Percentiles rank a stretch among this genome's conserved stretches.
phyloP scores from a whole-genome alignment of 2,113 vertebrate species.

The Panthera uncia region DNA sequence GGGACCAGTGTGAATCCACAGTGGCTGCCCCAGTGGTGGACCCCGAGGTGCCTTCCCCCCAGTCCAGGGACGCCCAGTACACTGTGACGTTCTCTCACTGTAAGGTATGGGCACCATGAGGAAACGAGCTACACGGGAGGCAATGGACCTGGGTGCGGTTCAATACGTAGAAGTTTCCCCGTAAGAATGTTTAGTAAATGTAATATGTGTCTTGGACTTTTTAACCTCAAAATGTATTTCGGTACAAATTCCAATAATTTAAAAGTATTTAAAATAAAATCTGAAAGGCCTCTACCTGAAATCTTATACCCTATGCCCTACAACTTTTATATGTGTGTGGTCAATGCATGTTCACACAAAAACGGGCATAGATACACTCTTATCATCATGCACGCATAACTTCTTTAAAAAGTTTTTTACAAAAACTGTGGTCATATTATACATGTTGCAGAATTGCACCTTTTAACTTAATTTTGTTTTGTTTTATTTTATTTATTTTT shows the following conservation, averaged over 20 bases:
- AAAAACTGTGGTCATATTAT: neutral
- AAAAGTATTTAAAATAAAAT: slow-evolving; percentile 11
- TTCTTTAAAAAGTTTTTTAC: neutral
- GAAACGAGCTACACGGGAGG: accelerated
- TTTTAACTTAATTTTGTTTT: neutral
- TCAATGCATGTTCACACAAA: neutral
- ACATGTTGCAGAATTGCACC: neutral
- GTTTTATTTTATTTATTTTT: too few species aligned
- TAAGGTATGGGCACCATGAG: slow-evolving; percentile 83
- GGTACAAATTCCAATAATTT: neutral
- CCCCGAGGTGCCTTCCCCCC: slow-evolving; percentile 92
- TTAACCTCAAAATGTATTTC: neutral
- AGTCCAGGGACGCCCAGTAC: slow-evolving; percentile 91
- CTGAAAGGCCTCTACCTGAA: neutral
- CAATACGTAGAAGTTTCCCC: neutral
- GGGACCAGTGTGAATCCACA: slow-evolving; percentile 93
- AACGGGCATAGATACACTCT: neutral
- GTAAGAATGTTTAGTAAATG: neutral
- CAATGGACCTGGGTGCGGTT: accelerated
- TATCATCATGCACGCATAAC: neutral
- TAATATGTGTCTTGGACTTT: neutral
- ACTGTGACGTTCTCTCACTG: slow-evolving; percentile 95
- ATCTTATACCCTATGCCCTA: neutral
- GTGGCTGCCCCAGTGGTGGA: slow-evolving; percentile 97
- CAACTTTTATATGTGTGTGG: neutral